phyloP scores from a whole-genome alignment of 2,888 invertebrate species.

The Isotomurus palustris region DNA sequence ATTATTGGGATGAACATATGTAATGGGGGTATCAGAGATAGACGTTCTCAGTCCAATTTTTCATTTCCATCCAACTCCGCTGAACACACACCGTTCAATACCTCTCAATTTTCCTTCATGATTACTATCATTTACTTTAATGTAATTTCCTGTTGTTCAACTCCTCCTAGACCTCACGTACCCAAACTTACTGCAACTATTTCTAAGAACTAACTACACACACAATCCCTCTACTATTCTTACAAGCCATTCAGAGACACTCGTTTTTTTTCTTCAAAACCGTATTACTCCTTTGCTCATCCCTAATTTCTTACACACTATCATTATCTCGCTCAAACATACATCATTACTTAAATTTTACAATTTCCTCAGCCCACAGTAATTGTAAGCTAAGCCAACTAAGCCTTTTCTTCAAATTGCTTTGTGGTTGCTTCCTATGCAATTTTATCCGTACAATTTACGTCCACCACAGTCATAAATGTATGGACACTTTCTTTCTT shows the following conservation, averaged over 20 bases:
- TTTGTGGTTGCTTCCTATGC: too few species aligned
- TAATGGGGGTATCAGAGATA: neutral
- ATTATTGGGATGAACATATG: constrained; percentile 19
- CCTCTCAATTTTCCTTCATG: constrained; percentile 35
- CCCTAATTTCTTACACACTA: constrained; percentile 4
- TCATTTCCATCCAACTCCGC: constrained; percentile 8
- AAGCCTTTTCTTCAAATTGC: too few species aligned
- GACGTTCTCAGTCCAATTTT: constrained; percentile 6
- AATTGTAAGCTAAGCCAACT: too few species aligned
- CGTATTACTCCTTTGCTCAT: constrained; percentile 2
- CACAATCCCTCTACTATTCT: too few species aligned
- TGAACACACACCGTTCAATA: constrained; percentile 13
- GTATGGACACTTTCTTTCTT: too few species aligned
- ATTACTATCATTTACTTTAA: constrained; percentile 40
- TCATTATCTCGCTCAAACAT: constrained; percentile 11
- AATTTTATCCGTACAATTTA: too few species aligned
- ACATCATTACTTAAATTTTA: constrained; percentile 6
- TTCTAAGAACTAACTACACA: too few species aligned
- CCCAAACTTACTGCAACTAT: too few species aligned
- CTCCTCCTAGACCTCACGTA: constrained; percentile 39
- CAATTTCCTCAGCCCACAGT: constrained; percentile 1
- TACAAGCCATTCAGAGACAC: too few species aligned
- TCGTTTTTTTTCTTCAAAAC: too few species aligned
- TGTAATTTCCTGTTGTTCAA: constrained; percentile 39
- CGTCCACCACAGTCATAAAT: too few species aligned